These are phyloP conservation scores for Leucoma salicis DNA, from an alignment of 2,888 invertebrate genomes.

Conservation along the genomic window DNA sequence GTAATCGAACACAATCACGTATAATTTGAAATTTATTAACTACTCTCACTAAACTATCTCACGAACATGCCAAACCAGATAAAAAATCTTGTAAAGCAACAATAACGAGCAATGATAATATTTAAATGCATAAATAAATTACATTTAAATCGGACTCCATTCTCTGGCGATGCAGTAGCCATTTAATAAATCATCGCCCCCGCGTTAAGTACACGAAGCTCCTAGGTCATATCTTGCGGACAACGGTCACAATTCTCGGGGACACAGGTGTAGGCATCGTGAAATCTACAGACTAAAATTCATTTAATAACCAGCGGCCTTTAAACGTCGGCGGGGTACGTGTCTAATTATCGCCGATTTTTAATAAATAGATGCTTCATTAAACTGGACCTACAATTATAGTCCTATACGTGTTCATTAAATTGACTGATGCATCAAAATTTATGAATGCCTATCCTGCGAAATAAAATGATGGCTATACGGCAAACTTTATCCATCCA, in stretches of 20 bases:
- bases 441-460: no score
- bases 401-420: no score
- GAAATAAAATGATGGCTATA: no score
- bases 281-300: slow-evolving; percentile 12
- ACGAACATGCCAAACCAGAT: slow-evolving; percentile 2
- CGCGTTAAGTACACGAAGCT: slow-evolving; percentile 35
- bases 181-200: slow-evolving; percentile 69
- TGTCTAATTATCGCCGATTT: no score
- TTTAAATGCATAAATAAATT: slow-evolving; percentile 55
- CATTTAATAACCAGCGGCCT: slow-evolving; percentile 18
- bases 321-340: no score
- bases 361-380: no score
- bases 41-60: not conserved
- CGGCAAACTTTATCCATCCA: no score
- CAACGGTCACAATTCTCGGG: slow-evolving; percentile 31
- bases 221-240: slow-evolving; percentile 33
- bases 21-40: not conserved
- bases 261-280: slow-evolving; percentile 25
- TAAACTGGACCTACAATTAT: no score
- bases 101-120: slow-evolving; percentile 38
- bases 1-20: not conserved
- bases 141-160: slow-evolving; percentile 41
- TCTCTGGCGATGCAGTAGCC: slow-evolving; percentile 55
- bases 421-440: no score
- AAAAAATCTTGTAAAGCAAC: slow-evolving; percentile 20